A percentile compares a stretch with the other conserved stretches of the same genome.
Conservation (phyloP, 2,888 invertebrate genomes). For the Encarsia formosa region DNA sequence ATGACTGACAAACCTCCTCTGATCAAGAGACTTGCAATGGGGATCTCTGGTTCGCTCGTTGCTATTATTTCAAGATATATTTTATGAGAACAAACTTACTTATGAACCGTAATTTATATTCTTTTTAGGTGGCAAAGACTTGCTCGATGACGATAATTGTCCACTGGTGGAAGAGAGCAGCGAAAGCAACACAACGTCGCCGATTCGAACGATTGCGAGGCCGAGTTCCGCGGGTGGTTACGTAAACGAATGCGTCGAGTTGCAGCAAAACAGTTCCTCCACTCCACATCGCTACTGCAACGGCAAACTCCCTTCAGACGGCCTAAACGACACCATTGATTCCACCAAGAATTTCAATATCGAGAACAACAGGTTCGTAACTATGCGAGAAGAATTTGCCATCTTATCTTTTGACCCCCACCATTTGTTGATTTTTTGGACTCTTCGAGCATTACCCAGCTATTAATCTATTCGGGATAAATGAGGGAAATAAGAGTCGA, state of each 20-base stretch:
- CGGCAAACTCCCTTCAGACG: slow-evolving; percentile 39
- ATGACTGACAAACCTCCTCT: slow-evolving; percentile 78
- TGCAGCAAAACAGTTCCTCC: slow-evolving; percentile 28
- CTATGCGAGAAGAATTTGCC: too few relatives aligned
- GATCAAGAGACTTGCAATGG: slow-evolving; percentile 73
- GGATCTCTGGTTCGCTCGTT: slow-evolving; percentile 57
- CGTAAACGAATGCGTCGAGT: slow-evolving; percentile 75
- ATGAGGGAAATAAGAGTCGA: too few relatives aligned
- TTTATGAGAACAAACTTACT: too few relatives aligned
- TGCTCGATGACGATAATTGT: slow-evolving; percentile 66
- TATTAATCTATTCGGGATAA: too few relatives aligned
- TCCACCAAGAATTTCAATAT: slow-evolving; percentile 60
- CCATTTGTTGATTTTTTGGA: too few relatives aligned
- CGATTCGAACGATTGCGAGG: slow-evolving; percentile 44
- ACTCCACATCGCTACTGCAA: slow-evolving; percentile 9
- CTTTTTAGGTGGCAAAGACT: slow-evolving; percentile 41
- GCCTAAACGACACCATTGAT: slow-evolving; percentile 47
- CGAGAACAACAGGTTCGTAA: slow-evolving; percentile 55
- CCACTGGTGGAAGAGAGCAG: slow-evolving; percentile 66
- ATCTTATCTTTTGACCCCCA: too few relatives aligned
- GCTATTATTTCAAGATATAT: too few relatives aligned
- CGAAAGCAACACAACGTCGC: slow-evolving; percentile 61
- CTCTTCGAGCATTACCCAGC: too few relatives aligned
- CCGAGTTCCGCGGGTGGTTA: slow-evolving; percentile 74
- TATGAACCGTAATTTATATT: not conserved